These are phyloP conservation scores for Trachelus tabidus DNA, from an alignment of 2,888 invertebrate genomes.

Conservation along the genomic window DNA sequence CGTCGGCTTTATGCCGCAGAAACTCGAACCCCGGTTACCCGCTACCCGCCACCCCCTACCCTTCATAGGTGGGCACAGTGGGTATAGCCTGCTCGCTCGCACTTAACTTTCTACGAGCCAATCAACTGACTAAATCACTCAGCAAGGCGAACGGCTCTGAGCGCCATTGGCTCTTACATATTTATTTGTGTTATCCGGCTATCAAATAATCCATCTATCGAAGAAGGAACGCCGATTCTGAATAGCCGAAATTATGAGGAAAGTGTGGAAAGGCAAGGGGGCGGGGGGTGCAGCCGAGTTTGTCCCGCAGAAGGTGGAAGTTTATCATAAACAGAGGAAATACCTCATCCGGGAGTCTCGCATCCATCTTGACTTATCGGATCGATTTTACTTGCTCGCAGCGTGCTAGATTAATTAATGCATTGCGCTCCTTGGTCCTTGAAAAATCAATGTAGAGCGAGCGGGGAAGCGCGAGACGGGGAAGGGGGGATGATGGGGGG, in stretches of 20 bases:
- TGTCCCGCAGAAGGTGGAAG: no score
- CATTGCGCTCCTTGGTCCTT: neutral
- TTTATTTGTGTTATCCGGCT: slow-evolving; percentile 39
- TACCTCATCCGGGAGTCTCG: neutral
- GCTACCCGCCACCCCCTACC: neutral
- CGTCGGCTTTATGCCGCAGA: slow-evolving; percentile 29
- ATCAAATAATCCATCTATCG: neutral
- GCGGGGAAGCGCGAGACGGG: neutral
- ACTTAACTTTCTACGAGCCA: slow-evolving; percentile 51
- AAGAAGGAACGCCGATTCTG: neutral
- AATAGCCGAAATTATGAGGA: neutral
- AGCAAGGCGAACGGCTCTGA: slow-evolving; percentile 50
- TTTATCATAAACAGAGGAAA: neutral
- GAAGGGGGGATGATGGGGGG: no score
- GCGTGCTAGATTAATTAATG: slow-evolving; percentile 6
- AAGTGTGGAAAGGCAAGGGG: neutral
- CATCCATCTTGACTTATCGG: neutral
- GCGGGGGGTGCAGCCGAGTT: neutral
- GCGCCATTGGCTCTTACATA: slow-evolving; percentile 54
- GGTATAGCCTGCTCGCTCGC: slow-evolving; percentile 35
- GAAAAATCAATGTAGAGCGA: slow-evolving; percentile 4
- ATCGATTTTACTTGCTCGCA: neutral
- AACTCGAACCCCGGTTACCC: slow-evolving; percentile 2
- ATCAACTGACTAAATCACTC: slow-evolving; percentile 55
- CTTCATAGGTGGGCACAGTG: neutral